These are phyloP conservation scores for Pao palembangensis DNA, from an alignment of 2,113 vertebrate species.

Conservation along the genomic window DNA sequence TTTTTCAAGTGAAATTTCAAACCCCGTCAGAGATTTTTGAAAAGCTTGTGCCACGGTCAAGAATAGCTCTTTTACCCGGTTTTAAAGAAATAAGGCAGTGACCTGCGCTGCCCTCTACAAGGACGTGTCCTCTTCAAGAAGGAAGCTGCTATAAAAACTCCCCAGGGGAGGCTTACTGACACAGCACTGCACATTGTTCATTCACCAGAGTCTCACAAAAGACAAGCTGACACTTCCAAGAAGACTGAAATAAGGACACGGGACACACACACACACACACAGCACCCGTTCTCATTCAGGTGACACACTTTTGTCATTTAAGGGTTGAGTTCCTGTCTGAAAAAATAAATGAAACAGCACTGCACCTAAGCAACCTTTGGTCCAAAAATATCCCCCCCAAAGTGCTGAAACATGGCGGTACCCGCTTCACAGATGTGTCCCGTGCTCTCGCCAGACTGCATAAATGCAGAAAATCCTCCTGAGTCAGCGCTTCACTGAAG, in stretches of 20 bases:
- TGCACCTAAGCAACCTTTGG: too few relatives aligned
- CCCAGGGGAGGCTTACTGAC: slow-evolving; percentile 10
- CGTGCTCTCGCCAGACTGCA: too few relatives aligned
- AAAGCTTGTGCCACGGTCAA: slow-evolving; percentile 1
- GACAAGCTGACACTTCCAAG: slow-evolving; percentile 18
- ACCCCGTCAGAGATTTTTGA: too few relatives aligned
- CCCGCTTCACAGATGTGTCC: too few relatives aligned
- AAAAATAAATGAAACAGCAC: too few relatives aligned
- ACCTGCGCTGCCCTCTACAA: slow-evolving; percentile 10
- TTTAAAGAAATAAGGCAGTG: slow-evolving; percentile 3
- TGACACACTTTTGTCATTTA: too few relatives aligned
- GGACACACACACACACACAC: slow-evolving; percentile 4
- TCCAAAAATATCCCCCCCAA: too few relatives aligned
- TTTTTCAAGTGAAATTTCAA: slow-evolving; percentile 1
- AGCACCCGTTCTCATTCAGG: neutral
- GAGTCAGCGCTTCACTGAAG: too few relatives aligned
- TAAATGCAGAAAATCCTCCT: too few relatives aligned
- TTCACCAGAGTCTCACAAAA: slow-evolving; percentile 18
- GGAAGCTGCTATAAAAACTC: slow-evolving; percentile 40
- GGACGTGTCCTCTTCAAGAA: slow-evolving; percentile 28
- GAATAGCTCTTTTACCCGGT: neutral
- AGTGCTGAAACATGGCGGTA: too few relatives aligned
- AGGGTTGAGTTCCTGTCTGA: too few relatives aligned
- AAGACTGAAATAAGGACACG: slow-evolving; percentile 24
- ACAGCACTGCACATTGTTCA: slow-evolving; percentile 20